Evolutionary conservation across 2,797 vertebrate genomes (phyloP).

Genomic region (Champsocephalus esox): DNA sequence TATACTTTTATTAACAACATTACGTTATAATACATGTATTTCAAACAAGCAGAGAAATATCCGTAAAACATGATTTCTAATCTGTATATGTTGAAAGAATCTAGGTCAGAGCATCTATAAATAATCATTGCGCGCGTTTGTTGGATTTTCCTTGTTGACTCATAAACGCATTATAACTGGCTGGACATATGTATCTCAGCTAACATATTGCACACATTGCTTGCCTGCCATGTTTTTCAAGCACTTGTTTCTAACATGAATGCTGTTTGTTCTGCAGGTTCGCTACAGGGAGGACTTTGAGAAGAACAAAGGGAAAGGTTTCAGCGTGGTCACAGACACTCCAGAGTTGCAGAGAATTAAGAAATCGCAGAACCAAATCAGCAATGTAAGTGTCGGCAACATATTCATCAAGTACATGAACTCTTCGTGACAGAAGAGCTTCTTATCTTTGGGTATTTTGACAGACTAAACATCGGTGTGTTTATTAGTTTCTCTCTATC

Average conservation of each 20-base stretch:
- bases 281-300: constrained; percentile 98
- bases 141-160: constrained; percentile 43
- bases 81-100: constrained; percentile 30
- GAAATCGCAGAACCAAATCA: constrained; percentile 97
- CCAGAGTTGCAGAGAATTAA: constrained; percentile 96
- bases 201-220: neutral
- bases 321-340: constrained; percentile 94
- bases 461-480: constrained; percentile 1
- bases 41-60: constrained; percentile 2
- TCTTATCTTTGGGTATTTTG: neutral
- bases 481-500: constrained; percentile 18
- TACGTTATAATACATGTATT: neutral
- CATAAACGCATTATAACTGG: neutral
- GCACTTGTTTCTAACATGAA: neutral
- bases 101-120: constrained; percentile 48
- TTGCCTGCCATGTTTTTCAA: neutral
- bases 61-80: neutral
- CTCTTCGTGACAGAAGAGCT: neutral
- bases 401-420: neutral
- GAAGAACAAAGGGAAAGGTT: constrained; percentile 96
- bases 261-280: constrained; percentile 83
- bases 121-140: constrained; percentile 34
- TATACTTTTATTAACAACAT: neutral
- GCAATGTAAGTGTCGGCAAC: constrained; percentile 88
- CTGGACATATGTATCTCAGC: neutral